phyloP scores from a whole-genome alignment of 2,888 invertebrate species.

The Limenitis arthemis region DNA sequence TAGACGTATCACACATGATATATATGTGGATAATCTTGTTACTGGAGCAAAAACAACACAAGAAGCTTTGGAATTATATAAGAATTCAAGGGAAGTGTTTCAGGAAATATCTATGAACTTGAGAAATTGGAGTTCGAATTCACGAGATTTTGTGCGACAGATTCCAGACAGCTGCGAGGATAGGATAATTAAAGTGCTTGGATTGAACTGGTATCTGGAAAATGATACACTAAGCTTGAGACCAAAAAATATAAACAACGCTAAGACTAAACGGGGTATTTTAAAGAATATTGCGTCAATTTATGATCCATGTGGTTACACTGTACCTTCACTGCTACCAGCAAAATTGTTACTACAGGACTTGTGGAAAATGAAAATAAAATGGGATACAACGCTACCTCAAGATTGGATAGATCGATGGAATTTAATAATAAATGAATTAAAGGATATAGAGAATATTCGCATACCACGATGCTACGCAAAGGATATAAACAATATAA shows the following conservation, averaged over 20 bases:
- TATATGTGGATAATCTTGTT: conserved; percentile 14
- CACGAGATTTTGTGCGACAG: neutral
- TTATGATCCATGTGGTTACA: conserved; percentile 15
- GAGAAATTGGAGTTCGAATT: conserved; percentile 10
- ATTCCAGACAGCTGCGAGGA: neutral
- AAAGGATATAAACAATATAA: neutral
- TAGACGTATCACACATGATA: neutral
- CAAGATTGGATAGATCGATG: neutral
- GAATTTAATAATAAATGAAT: neutral
- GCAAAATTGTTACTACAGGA: conserved; percentile 13
- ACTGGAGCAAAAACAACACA: neutral
- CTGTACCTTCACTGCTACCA: conserved; percentile 1
- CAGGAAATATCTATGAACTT: conserved; percentile 8
- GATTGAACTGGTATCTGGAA: neutral
- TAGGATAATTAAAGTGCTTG: neutral
- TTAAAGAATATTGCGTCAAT: neutral
- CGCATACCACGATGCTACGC: too few species aligned
- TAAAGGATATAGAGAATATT: too few species aligned
- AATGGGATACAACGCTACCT: conserved; percentile 8
- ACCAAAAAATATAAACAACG: neutral
- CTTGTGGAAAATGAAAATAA: conserved; percentile 7
- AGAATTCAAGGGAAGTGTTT: conserved; percentile 1
- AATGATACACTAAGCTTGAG: neutral
- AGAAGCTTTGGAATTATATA: neutral
- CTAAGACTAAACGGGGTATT: conserved; percentile 4